These are phyloP conservation scores for Pelusios castaneus DNA, from an alignment of 2,113 vertebrate species.

Conservation along the genomic window DNA sequence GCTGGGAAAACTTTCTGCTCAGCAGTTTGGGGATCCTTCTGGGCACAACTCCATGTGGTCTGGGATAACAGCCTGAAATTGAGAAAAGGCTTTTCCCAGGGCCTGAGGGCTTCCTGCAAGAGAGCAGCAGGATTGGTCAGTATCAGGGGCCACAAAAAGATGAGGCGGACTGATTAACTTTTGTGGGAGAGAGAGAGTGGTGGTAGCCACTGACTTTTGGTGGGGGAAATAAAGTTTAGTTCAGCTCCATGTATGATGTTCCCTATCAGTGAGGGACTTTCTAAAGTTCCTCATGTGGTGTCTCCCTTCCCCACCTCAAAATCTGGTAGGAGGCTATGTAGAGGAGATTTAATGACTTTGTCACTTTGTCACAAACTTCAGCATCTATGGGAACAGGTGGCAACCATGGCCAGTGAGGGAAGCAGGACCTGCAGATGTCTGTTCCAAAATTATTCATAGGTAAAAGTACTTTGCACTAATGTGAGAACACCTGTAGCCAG, in stretches of 20 bases:
- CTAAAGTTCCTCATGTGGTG: neutral
- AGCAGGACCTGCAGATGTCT: neutral
- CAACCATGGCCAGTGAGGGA: neutral
- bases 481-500: neutral
- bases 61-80: too few species aligned
- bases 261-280: neutral
- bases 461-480: too few species aligned
- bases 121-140: neutral
- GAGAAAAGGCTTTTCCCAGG: neutral
- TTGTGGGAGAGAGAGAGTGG: neutral
- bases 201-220: neutral
- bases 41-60: too few species aligned
- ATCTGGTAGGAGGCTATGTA: neutral
- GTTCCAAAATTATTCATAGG: too few species aligned
- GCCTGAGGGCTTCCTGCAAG: neutral
- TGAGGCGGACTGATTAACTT: neutral
- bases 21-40: too few species aligned
- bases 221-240: neutral
- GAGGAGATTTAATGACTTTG: neutral
- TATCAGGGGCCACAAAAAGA: neutral
- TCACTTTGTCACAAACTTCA: neutral
- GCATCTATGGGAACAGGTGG: neutral
- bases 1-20: too few species aligned
- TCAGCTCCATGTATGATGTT: too few species aligned
- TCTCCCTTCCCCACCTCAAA: neutral